These are phyloP conservation scores for Labrus mixtus DNA, from an alignment of 2,113 vertebrate genomes.

Conservation along the genomic window DNA sequence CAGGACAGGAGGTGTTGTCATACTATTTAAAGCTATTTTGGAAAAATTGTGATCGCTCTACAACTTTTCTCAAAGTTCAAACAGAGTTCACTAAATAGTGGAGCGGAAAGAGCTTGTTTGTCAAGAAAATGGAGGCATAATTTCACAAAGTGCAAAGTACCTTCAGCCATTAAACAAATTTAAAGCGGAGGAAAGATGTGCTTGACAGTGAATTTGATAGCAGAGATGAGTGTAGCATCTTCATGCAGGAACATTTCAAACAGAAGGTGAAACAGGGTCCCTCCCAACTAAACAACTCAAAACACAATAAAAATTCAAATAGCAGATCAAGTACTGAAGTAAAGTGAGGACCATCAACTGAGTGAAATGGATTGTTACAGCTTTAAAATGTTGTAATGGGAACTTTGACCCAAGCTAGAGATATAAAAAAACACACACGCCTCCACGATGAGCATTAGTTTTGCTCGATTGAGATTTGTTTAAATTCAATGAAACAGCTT, in stretches of 20 bases:
- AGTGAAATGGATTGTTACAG: constrained; percentile 38
- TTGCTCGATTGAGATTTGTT: constrained; percentile 28
- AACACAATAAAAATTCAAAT: constrained; percentile 55
- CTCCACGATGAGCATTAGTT: background rate
- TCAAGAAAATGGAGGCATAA: constrained; percentile 33
- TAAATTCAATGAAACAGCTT: constrained; percentile 35
- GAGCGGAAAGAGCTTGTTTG: constrained; percentile 13
- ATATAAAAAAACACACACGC: constrained; percentile 29
- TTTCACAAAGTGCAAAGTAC: constrained; percentile 48
- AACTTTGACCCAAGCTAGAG: constrained; percentile 39
- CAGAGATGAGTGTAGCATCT: constrained; percentile 23
- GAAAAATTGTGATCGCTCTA: constrained; percentile 20
- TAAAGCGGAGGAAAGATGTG: constrained; percentile 25
- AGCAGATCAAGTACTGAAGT: constrained; percentile 1
- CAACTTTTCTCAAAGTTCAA: constrained; percentile 40
- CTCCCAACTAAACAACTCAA: constrained; percentile 34
- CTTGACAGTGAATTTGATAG: constrained; percentile 5
- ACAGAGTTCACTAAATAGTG: constrained; percentile 17
- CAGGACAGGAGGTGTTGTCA: constrained; percentile 14
- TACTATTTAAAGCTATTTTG: constrained; percentile 42
- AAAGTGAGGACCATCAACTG: constrained; percentile 36
- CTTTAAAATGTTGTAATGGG: constrained; percentile 50
- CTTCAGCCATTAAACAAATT: constrained; percentile 47
- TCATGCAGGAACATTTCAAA: constrained; percentile 18
- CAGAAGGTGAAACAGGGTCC: constrained; percentile 16